Base-by-base conservation (phyloP, 2,888 invertebrate species). In the Mesorhabditis belari region DNA sequence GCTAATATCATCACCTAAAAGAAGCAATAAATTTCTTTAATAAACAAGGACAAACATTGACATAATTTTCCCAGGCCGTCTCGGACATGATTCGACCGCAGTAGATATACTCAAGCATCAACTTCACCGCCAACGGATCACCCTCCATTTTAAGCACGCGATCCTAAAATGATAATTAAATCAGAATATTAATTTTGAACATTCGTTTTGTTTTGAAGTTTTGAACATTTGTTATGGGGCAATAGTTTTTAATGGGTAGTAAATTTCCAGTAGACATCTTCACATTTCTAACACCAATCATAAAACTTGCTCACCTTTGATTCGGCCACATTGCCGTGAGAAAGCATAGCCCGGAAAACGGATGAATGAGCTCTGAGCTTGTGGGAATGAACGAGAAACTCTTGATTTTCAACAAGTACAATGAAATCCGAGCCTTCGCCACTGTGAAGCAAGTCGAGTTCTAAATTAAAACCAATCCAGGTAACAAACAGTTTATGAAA, bases 341-440 rank as follows among this genome's bases (percentile, higher is more conserved):
- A 63, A 58, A 80, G 70, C 81, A 80, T 80, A 4, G 77, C 77
- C 19, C 71, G 68, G 63, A 80, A 79, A 17, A 80, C 81, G 19
- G 73, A 70, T 1, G 77, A 77, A 53, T 81, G 81, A 2, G 81
- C 71, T 26, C 70, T 69, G 23, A 80, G 64, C 28, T 81, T 70
- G 63, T 73, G 77, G 53, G 72, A 74, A 62, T 80, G 81, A 3
- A 75, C 80, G 24, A 58, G 54, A 59, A 81, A 49, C 44, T 68
- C 54, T 5, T 61, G 62, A 0, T 68, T 55, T 53, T 65, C 71
- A 1, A 70, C 70, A 0, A 59, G 55, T 6, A 80, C 70, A n/a
- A 62, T 63, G 65, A 74, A 77, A 62, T 80, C 80, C 1, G 73
- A 58, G 5, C 71, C 69, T n/a, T 74, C 71, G 5, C 69, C 69